phyloP scores from a whole-genome alignment of 1,140 invertebrate genomes.

The Pantala flavescens region DNA sequence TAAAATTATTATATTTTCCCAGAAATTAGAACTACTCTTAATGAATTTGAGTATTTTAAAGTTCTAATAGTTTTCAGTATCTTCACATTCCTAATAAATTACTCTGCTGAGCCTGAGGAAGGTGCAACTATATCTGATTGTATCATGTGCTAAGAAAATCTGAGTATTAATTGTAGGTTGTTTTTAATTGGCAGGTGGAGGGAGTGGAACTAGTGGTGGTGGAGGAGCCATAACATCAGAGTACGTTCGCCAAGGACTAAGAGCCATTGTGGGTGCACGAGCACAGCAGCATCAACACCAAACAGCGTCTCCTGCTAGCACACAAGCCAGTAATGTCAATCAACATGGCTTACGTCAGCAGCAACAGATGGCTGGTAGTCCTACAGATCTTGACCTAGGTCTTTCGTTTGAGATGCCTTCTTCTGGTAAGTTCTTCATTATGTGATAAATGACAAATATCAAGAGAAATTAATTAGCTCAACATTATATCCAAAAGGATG shows the following conservation, averaged over 20 bases:
- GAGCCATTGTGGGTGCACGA: slow-evolving; percentile 72
- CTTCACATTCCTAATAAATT: too few species aligned
- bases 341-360: neutral
- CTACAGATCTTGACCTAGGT: slow-evolving; percentile 55
- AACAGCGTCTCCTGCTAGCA: slow-evolving; percentile 22
- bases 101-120: too few species aligned
- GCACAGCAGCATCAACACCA: slow-evolving; percentile 43
- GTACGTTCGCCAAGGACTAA: slow-evolving; percentile 78
- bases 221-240: slow-evolving; percentile 40
- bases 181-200: neutral
- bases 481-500: too few species aligned
- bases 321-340: neutral
- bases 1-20: too few species aligned
- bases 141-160: too few species aligned
- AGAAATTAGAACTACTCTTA: too few species aligned
- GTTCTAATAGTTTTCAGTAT: too few species aligned
- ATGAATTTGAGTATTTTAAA: too few species aligned
- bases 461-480: too few species aligned
- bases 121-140: too few species aligned
- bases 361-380: slow-evolving; percentile 35
- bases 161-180: too few species aligned
- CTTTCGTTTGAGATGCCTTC: slow-evolving; percentile 55
- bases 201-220: neutral
- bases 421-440: slow-evolving; percentile 39
- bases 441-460: too few species aligned